Percentiles rank a stretch among this genome's conserved stretches.
These are phyloP conservation scores for Pterocles burchelli DNA, from an alignment of 2,113 vertebrate genomes.

Conservation along the genomic window DNA sequence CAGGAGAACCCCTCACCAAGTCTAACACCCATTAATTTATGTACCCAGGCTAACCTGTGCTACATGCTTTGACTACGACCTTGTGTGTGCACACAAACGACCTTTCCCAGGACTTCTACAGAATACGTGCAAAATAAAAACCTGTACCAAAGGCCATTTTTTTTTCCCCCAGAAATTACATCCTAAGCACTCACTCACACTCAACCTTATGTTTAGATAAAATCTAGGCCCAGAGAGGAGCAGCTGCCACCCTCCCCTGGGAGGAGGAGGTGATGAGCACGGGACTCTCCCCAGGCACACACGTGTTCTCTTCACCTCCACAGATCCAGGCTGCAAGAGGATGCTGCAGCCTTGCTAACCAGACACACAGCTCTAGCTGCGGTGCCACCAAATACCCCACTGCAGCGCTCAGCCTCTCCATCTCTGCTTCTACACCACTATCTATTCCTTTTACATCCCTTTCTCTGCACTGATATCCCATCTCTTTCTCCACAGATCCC, in stretches of 20 bases:
- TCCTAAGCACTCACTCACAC: accelerated
- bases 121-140: neutral
- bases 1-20: neutral
- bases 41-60: neutral
- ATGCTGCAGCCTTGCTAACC: neutral
- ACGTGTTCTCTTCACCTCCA: neutral
- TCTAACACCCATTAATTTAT: neutral
- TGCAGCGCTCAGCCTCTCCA: neutral
- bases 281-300: neutral
- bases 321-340: neutral
- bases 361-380: neutral
- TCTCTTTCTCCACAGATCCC: neutral
- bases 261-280: neutral
- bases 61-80: neutral
- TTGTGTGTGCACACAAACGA: neutral
- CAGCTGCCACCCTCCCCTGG: neutral
- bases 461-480: accelerated
- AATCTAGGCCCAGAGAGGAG: neutral
- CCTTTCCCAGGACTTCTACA: neutral
- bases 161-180: accelerated
- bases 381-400: accelerated
- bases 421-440: accelerated
- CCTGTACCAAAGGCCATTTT: neutral
- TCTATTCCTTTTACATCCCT: neutral
- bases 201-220: neutral